Evolutionary conservation across 1,140 invertebrate species (phyloP).

Genomic region (Helicoverpa armigera): DNA sequence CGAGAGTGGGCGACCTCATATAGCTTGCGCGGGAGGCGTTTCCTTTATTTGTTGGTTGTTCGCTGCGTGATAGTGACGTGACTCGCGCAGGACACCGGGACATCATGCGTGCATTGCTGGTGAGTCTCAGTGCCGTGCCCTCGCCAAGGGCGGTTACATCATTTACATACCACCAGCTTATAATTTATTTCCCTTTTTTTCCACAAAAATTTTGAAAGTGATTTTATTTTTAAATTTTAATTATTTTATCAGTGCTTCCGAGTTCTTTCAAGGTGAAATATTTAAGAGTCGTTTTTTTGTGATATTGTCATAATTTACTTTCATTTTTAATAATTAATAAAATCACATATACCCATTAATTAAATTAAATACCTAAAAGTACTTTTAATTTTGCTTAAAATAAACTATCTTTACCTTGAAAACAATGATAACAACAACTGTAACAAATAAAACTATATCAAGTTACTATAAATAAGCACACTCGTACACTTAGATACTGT

Average conservation of each 20-base stretch:
- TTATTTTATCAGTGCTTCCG: slow-evolving; percentile 11
- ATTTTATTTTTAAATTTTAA: slow-evolving; percentile 1
- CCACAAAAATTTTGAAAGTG: slow-evolving; percentile 21
- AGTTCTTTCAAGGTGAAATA: slow-evolving; percentile 25
- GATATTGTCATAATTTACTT: background rate
- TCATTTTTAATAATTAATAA: background rate
- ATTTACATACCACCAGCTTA: slow-evolving; percentile 45
- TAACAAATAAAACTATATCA: slow-evolving; percentile 8
- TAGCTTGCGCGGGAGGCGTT: slow-evolving; percentile 79
- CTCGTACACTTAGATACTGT: slow-evolving; percentile 38
- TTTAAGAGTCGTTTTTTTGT: background rate
- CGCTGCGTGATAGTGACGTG: slow-evolving; percentile 81
- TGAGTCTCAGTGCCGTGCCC: slow-evolving; percentile 68
- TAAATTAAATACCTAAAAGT: background rate
- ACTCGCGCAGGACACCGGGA: slow-evolving; percentile 61
- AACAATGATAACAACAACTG: slow-evolving; percentile 14
- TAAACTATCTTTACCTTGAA: slow-evolving; percentile 40
- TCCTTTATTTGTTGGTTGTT: slow-evolving; percentile 84
- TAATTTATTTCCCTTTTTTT: slow-evolving; percentile 32
- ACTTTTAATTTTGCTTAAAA: background rate
- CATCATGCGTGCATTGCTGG: slow-evolving; percentile 82
- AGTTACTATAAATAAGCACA: slow-evolving; percentile 27
- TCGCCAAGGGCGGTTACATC: slow-evolving; percentile 56
- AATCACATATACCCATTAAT: too few species aligned
- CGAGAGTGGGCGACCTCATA: slow-evolving; percentile 85